Conservation (phyloP, 2,797 vertebrate species). For the Poecilia picta region DNA sequence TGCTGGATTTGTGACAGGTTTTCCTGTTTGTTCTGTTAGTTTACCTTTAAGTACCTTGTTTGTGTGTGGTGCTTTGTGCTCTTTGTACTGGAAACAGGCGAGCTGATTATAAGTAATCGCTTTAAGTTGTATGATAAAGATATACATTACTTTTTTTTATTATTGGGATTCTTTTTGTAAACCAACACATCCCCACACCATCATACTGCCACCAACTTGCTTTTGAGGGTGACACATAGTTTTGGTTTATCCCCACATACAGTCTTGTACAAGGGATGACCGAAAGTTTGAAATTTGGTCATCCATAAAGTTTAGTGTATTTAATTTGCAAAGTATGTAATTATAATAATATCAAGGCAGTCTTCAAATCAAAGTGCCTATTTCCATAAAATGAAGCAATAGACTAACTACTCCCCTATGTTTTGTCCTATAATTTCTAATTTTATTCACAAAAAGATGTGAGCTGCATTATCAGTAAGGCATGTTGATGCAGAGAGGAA, state of each 20-base stretch:
- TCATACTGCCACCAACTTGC: neutral
- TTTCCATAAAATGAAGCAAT: neutral
- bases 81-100: constrained; percentile 18
- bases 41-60: constrained; percentile 26
- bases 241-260: neutral
- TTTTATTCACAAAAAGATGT: neutral
- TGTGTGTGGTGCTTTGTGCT: constrained; percentile 24
- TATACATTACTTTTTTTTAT: neutral
- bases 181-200: neutral
- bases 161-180: neutral
- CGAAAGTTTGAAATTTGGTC: neutral
- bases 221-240: neutral
- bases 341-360: neutral
- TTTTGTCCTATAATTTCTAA: neutral
- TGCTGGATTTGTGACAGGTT: constrained; percentile 62
- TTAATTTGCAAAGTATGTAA: too few species aligned
- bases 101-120: neutral
- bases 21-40: constrained; percentile 29
- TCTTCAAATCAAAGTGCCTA: neutral
- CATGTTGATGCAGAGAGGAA: neutral
- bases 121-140: neutral
- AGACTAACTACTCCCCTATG: neutral
- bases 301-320: neutral
- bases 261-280: neutral
- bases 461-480: neutral